These are phyloP conservation scores for Nasonia giraulti DNA, from an alignment of 1,140 invertebrate genomes.

Conservation along the genomic window DNA sequence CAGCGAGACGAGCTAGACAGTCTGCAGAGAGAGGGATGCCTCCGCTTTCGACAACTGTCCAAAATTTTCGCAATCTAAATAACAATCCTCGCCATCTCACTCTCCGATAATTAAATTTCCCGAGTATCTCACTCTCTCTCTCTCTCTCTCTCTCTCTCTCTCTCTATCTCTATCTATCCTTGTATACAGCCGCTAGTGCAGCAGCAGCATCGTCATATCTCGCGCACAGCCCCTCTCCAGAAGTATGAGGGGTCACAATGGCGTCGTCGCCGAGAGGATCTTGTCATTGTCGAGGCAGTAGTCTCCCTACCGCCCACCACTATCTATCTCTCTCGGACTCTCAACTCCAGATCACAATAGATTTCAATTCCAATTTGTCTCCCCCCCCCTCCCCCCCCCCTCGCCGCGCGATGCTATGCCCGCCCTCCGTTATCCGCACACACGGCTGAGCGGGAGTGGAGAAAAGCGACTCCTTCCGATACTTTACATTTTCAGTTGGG, in stretches of 20 bases:
- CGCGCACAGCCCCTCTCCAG: not conserved
- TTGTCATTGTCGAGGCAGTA: not conserved
- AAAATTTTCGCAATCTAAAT: not conserved
- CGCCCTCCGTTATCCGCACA: too few species aligned
- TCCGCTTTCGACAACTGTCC: not conserved
- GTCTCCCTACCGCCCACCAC: not conserved
- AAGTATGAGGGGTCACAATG: not conserved
- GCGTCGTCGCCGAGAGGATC: not conserved
- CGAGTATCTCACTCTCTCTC: not conserved
- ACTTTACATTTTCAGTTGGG: constrained; percentile 1
- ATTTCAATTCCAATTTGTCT: constrained; percentile 47
- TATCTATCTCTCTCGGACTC: not conserved
- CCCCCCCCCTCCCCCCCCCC: not conserved
- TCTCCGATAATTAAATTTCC: not conserved
- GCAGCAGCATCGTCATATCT: too few species aligned
- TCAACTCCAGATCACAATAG: constrained; percentile 35
- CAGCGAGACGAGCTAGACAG: not conserved
- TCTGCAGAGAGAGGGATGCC: not conserved
- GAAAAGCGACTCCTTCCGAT: not conserved
- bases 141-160: not conserved
- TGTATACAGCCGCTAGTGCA: too few species aligned
- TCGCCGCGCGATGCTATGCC: not conserved
- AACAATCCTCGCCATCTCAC: not conserved
- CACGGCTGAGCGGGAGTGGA: too few species aligned
- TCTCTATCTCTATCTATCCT: not conserved